Evolutionary conservation across 2,888 invertebrate species (phyloP).

Genomic region (Lamellibrachia satsuma): DNA sequence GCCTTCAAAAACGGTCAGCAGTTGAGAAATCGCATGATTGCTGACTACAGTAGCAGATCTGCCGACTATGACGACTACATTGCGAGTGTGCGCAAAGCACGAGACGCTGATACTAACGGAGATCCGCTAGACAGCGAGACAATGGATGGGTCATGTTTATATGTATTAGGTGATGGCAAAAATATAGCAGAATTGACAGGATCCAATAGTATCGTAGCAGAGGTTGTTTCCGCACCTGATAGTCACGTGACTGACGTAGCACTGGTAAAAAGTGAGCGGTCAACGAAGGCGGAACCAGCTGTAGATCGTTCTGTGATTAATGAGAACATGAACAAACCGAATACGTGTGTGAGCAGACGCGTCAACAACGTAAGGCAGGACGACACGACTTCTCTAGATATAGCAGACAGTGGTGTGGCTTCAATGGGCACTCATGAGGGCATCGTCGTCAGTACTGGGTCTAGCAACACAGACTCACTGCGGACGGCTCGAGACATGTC

Average conservation of each 20-base stretch:
- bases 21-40: conserved; percentile 6
- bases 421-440: neutral
- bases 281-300: neutral
- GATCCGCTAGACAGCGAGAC: neutral
- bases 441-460: neutral
- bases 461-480: neutral
- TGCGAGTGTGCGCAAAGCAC: neutral
- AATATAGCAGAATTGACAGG: neutral
- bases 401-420: neutral
- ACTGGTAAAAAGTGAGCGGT: neutral
- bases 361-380: neutral
- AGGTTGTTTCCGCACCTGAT: neutral
- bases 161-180: neutral
- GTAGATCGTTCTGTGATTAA: neutral
- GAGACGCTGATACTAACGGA: neutral
- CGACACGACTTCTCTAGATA: neutral
- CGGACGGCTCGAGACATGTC: neutral
- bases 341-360: neutral
- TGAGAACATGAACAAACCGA: neutral
- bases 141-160: neutral
- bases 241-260: neutral
- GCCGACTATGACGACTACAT: neutral
- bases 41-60: neutral
- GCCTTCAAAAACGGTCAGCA: neutral
- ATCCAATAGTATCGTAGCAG: neutral